These are phyloP conservation scores for Nomada fucata DNA, from an alignment of 2,888 invertebrate species.

Conservation along the genomic window DNA sequence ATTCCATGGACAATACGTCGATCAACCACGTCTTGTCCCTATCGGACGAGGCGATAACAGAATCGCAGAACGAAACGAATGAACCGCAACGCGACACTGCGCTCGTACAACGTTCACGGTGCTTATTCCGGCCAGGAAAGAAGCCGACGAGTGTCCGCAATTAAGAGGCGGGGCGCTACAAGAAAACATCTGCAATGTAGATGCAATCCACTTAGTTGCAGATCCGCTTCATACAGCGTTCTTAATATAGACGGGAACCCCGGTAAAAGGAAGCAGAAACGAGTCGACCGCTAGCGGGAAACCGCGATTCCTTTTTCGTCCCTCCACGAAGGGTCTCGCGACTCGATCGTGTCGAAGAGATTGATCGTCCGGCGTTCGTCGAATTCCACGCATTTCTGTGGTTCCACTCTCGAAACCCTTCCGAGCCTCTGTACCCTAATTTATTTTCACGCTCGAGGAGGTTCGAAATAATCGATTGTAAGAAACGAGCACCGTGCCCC, in stretches of 20 bases:
- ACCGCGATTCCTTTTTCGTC: conserved; percentile 48
- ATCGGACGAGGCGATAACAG: conserved; percentile 3
- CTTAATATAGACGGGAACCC: conserved; percentile 53
- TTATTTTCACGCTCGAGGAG: no score
- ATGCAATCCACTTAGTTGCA: conserved; percentile 49
- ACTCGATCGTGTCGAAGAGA: conserved; percentile 15
- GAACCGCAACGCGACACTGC: conserved; percentile 8
- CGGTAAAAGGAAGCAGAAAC: conserved; percentile 45
- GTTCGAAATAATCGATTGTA: no score
- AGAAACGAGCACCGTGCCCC: no score
- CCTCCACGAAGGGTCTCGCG: neutral
- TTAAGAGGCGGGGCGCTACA: conserved; percentile 47
- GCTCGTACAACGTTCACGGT: neutral
- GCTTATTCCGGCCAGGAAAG: conserved; percentile 33
- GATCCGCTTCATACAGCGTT: conserved; percentile 23
- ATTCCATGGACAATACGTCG: no score
- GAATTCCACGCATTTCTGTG: neutral
- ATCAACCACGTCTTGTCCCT: no score
- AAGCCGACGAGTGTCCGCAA: conserved; percentile 47
- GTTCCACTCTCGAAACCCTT: no score
- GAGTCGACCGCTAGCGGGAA: conserved; percentile 50
- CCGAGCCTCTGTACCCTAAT: no score
- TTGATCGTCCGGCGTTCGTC: conserved; percentile 14
- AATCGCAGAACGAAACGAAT: conserved; percentile 28
- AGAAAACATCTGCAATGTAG: conserved; percentile 59